Base-by-base conservation (phyloP, 2,113 vertebrate species). In the Gallinago jamesoni region DNA sequence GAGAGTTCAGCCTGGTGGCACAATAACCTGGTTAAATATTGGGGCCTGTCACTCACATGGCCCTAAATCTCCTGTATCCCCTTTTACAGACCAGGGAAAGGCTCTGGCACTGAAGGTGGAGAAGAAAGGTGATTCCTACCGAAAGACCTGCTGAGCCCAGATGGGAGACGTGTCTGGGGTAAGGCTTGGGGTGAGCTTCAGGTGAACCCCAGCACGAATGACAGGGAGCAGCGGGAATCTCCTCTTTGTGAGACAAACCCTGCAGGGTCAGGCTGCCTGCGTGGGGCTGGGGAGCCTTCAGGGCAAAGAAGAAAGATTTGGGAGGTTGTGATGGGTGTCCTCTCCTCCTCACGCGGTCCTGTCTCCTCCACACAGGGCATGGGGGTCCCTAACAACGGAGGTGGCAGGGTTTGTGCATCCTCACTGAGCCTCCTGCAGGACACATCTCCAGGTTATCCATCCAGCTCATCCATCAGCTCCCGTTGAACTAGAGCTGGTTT, bases 341-440 rank as follows among this genome's bases (percentile, higher is more conserved):
- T 64, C 37, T 77, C 39, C 39, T 70, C 33, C 48, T 56, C 27
- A 8, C 0, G 0, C 9, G 13, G 33, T 75, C 50, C 50, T 53
- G 12, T 13, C 15, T 25, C 18, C 21, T 0, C 0, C 21, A 28
- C 33, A 25, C 33, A 52, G 39, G 75, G 33, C 14, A 35, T 15
- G 21, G 15, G 17, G 2, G 19, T 56, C n/a, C 60, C 9, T 39
- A 47, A 41, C 19, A 60, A 11, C 8, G 8, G 25, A 87, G 33
- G 19, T 87, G 48, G 30, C 22, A n/a, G 31, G 12, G 27, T 43
- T 37, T 63, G 53, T 48, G 67, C 43, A 16, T 70, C 50, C 43
- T 63, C 0, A 0, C 50, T 30, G 22, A 25, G 47, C 2, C 1
- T 20, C 62, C 9, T 0, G 1, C 48, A 30, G 55, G 31, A 68